Evolutionary conservation across 2,797 vertebrate genomes (phyloP).

Genomic region (Avahi laniger): DNA sequence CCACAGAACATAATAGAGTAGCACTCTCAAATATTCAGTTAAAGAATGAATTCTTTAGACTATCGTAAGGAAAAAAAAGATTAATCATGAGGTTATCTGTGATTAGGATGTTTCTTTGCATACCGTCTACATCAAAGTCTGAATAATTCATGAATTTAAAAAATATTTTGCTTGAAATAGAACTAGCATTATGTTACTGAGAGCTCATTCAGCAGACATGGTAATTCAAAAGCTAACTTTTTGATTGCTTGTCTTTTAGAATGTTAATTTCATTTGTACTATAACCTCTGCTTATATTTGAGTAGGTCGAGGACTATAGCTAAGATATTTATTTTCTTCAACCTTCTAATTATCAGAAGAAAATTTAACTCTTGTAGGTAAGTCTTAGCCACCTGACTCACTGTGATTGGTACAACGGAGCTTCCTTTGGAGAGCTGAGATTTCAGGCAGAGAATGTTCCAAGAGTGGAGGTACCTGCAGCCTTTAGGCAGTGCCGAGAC

Average conservation of each 20-base stretch:
- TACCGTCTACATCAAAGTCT: neutral
- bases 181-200: neutral
- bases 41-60: neutral
- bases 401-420: neutral
- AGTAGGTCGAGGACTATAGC: conserved; percentile 11
- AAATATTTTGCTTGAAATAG: conserved; percentile 1
- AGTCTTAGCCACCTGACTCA: neutral
- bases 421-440: neutral
- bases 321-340: conserved; percentile 38
- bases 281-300: neutral
- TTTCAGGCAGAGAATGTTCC: neutral
- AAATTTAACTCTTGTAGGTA: conserved; percentile 21
- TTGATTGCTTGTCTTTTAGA: conserved; percentile 57
- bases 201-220: neutral
- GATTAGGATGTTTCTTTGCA: neutral
- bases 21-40: neutral
- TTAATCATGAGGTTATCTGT: neutral
- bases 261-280: conserved; percentile 37
- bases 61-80: neutral
- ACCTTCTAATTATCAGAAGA: conserved; percentile 28
- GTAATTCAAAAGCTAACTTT: conserved; percentile 57
- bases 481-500: neutral
- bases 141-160: conserved; percentile 33
- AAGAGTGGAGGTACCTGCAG: neutral
- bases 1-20: neutral